A percentile compares a stretch with the other conserved stretches of the same genome.
These are phyloP conservation scores for Phaethon lepturus DNA, from an alignment of 2,113 vertebrate species.

Conservation along the genomic window DNA sequence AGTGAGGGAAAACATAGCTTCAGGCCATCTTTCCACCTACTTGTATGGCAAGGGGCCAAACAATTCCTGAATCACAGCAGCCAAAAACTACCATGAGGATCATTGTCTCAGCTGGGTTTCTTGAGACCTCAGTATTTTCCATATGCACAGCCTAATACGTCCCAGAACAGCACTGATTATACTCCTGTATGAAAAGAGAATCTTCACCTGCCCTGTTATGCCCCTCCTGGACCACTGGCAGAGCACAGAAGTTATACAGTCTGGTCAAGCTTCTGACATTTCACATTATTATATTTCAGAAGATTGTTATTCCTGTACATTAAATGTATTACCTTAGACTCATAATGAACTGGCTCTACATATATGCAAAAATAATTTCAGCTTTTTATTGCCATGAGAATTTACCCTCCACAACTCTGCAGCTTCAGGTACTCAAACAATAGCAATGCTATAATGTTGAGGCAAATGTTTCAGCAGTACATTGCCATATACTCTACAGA, in stretches of 20 bases:
- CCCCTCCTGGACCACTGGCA: neutral
- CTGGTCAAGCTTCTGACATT: neutral
- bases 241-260: neutral
- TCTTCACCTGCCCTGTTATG: neutral
- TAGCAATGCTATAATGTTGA: neutral
- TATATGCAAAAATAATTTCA: neutral
- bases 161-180: neutral
- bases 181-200: neutral
- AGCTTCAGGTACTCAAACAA: constrained; percentile 24
- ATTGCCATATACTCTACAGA: neutral
- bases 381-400: constrained; percentile 20
- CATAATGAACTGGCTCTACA: neutral
- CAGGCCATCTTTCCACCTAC: neutral
- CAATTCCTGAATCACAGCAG: neutral
- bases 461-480: constrained; percentile 28
- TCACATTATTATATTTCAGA: neutral
- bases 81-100: neutral
- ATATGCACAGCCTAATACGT: neutral
- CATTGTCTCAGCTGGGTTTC: neutral
- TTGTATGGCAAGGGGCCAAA: neutral
- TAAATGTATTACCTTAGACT: neutral
- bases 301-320: neutral
- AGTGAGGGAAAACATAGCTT: neutral
- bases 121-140: neutral
- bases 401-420: neutral